Percentiles rank a stretch among this genome's conserved stretches.
Conservation (phyloP, 2,888 invertebrate species). For the Chrysolina oricalcia region DNA sequence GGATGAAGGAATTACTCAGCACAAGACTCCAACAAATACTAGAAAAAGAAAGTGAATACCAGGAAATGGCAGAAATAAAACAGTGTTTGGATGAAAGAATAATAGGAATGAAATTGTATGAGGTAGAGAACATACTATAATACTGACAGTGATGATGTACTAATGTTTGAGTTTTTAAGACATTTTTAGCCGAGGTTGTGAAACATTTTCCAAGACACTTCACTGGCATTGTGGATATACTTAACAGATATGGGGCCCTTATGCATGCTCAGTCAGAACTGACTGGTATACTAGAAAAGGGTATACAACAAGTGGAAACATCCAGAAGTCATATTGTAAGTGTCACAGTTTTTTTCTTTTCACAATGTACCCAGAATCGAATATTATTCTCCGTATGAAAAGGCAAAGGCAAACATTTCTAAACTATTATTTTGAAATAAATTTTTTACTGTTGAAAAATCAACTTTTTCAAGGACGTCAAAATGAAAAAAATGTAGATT, state of each 20-base stretch:
- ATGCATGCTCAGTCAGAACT: conserved; percentile 45
- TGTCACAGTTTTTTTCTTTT: not conserved
- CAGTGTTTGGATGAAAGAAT: conserved; percentile 20
- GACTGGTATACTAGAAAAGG: conserved; percentile 41
- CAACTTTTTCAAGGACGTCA: no score
- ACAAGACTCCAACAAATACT: conserved; percentile 1
- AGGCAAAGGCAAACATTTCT: no score
- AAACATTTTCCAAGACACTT: conserved; percentile 21
- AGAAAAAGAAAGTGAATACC: not conserved
- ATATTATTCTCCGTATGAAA: no score
- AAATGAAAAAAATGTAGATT: no score
- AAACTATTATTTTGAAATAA: no score
- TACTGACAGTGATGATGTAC: not conserved
- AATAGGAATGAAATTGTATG: conserved; percentile 43
- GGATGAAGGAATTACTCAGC: conserved; percentile 5
- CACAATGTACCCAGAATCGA: no score
- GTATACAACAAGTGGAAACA: conserved; percentile 45
- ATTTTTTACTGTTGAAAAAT: no score
- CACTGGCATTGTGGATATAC: conserved; percentile 6
- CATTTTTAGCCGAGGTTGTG: conserved; percentile 17
- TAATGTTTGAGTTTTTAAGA: conserved; percentile 14
- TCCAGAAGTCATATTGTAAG: conserved; percentile 50
- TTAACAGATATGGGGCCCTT: conserved; percentile 49
- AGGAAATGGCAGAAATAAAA: conserved; percentile 21
- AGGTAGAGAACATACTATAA: conserved; percentile 24